Base-by-base conservation (phyloP, 2,797 vertebrate genomes). In the Pyrrhura leucotis region DNA sequence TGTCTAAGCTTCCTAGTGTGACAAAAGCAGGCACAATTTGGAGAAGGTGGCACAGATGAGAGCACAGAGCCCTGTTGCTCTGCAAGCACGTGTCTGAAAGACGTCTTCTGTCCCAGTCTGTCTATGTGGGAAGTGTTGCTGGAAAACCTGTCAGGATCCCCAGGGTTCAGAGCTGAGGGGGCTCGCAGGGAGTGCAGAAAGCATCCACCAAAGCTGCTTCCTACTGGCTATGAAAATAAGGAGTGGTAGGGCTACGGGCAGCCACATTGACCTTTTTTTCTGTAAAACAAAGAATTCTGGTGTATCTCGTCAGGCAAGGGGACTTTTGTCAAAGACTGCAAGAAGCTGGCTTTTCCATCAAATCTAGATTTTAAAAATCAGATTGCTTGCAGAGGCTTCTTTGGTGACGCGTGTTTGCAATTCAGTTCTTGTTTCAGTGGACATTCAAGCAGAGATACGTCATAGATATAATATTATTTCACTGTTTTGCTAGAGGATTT, bases 41-140 rank as follows among this genome's bases (percentile, higher is more conserved):
- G 76, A 53, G 85, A 94, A 80, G 54, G 65, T 78, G 69, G 53
- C 3, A 0, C 69, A 85, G 81, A 83, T 61, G 69, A 84, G 56
- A 94, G 48, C 5, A 0, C 48, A 75, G 86, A 92, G 66, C 48
- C 50, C 76, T 1, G 5, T 14, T 89, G 88, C 63, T 89, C 71
- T 93, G n/a, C 22, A 62, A 69, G 90, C 72, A 39, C 5, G 3
- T 83, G 65, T 82, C 75, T 96, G 59, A 67, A 71, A 88, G 85
- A 78, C 76, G 58, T 94, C 37, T 71, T 69, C 47, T 87, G 85
- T 83, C 93, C 93, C 50, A 1, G 44, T 82, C 77, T 81, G 16
- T 25, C 76, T 82, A 0, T 15, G 86, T 92, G 85, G 87, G 95
- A 97, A 96, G 96, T 92, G 96, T 95, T 96, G 89, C 93, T 97